Base-by-base conservation (phyloP, 2,797 vertebrate species). In the Gouania willdenowi region DNA sequence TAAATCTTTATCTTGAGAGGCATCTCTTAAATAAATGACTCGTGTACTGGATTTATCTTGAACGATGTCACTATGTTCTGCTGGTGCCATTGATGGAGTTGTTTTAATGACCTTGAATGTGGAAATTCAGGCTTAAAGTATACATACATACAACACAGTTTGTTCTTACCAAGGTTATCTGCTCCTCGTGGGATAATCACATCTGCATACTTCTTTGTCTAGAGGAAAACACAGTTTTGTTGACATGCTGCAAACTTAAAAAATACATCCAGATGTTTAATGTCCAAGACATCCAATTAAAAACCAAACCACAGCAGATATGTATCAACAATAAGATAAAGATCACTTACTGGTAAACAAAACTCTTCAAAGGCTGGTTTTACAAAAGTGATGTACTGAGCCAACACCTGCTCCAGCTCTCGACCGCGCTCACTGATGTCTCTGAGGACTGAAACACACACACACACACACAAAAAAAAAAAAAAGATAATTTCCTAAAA, bases 291-390 rank as follows among this genome's bases (percentile, higher is more conserved):
- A 14, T 14, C 14, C 13, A 2, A 13, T 14, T 14, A 13, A 14
- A 14, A 14, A 14, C 14, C 14, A 13, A 14, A 14, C 13, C 13
- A 2, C 14, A 14, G 13, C 13, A 14, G 13, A 3, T 14, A 5
- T 3, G 8, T 23, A 11, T 6, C 4, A 12, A 10, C 5, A 26
- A 14, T 5, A 13, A 18, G 17, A 18, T 5, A 0, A 18, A 10
- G 4, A 1, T 42, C 12, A 90, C 94, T 93, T 77, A 97, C 96
- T 50, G 96, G 95, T 80, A 99, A 85, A 75, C 95, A 98, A 88
- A 99, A 99, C 66, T 99, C 96, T 77, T 98, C 95, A 1, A 98
- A 99, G 70, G 95, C 95, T 3, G 95, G 95, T 77, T 98, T 99
- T 57, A 98, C 95, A 4, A 99, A 98, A 0, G 91, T 96, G 57